Evolutionary conservation across 1,140 invertebrate genomes (phyloP), one percentile per base, ranked within the genome.

Genomic region (Drosophila elegans): DNA sequence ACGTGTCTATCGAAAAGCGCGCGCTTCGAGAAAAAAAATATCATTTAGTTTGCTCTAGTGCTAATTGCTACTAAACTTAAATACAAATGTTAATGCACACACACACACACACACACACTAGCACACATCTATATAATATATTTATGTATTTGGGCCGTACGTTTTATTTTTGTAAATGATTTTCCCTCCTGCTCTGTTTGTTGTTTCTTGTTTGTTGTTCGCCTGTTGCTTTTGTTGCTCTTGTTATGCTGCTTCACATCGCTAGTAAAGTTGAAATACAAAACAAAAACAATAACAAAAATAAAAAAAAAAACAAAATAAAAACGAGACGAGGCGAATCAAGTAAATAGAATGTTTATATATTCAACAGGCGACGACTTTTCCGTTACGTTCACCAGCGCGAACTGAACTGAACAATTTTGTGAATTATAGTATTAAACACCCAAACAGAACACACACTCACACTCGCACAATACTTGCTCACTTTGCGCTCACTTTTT

Each of bases 331-430:
- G 32, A 62, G 42, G 49, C 57, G 25, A 12, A 39, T 38, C 46
- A 51, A 69, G 53, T 74, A 76, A 66, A 49, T 72, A 53, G 52
- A 74, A 74, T 57, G 41, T n/a, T n/a, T 45, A 44, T 45, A 54
- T 38, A 51, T 45, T 52, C 73, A 76, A 62, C 74, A 74, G 80
- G 71, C 60, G 53, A 68, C 64, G 62, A 89, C 84, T 89, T 89
- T 89, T 84, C 84, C 84, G 84, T 80, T 74, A 89, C 84, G 84
- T 89, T 89, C 84, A 80, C 77, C 85, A 83, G 84, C 84, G 77
- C 77, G 80, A 80, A 89, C 84, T 89, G 80, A 89, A 78, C 83
- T 76, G 59, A 79, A 88, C 76, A 69, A 79, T 83, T 86, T 86
- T 79, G 83, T 76, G 80, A 86, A 86, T 88, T 86, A 86, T 86